These are phyloP conservation scores for Ptychadena robeensis DNA, from an alignment of 2,797 vertebrate genomes.

Conservation along the genomic window DNA sequence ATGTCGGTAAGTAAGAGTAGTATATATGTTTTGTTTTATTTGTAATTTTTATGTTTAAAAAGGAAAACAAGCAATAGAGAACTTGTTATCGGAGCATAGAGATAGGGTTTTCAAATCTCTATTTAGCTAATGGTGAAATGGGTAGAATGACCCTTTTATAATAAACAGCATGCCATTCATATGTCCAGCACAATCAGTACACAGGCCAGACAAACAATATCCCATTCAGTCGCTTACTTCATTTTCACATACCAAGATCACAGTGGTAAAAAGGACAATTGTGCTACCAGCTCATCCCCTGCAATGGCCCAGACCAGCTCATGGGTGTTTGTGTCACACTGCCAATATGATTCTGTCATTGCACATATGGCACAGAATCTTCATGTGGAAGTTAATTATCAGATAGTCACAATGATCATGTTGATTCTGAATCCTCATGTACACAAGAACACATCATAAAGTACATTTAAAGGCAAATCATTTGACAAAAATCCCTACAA, in stretches of 20 bases:
- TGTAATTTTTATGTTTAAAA: too few relatives aligned
- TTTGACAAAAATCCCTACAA: too few relatives aligned
- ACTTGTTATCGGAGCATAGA: not conserved
- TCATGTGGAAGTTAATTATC: not conserved
- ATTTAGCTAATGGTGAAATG: too few relatives aligned
- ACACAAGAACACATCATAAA: too few relatives aligned
- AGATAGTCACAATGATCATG: not conserved
- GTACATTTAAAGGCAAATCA: too few relatives aligned
- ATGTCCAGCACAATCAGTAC: too few relatives aligned
- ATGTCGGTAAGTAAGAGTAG: too few relatives aligned
- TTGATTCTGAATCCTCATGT: not conserved
- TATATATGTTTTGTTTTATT: too few relatives aligned
- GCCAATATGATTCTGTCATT: slow-evolving; percentile 19
- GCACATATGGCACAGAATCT: not conserved
- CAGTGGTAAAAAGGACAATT: slow-evolving; percentile 17
- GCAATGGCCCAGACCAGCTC: not conserved
- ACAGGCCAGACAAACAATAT: slow-evolving; percentile 14
- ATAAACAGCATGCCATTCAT: not conserved
- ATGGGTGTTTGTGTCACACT: not conserved
- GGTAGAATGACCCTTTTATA: not conserved
- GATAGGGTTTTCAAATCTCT: too few relatives aligned
- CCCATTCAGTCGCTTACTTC: not conserved
- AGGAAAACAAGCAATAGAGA: too few relatives aligned
- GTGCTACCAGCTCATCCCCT: not conserved
- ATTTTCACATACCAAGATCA: not conserved